Evolutionary conservation across 2,888 invertebrate genomes (phyloP).

Genomic region (Tipula lateralis): DNA sequence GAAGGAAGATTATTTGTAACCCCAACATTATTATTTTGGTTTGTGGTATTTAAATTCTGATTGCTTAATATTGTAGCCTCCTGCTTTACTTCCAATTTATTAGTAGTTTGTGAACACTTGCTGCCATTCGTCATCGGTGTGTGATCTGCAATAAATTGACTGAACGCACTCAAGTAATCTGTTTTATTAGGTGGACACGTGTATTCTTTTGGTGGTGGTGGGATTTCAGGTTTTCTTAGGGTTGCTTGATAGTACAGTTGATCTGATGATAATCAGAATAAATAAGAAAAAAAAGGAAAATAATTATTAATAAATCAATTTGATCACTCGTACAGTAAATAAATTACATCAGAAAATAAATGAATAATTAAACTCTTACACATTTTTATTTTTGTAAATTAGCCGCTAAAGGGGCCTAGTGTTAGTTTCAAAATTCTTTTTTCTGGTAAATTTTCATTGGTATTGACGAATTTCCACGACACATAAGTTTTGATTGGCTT

Average conservation of each 20-base stretch:
- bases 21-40: neutral
- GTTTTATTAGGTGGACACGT: neutral
- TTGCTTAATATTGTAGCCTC: neutral
- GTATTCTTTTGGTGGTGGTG: neutral
- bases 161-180: neutral
- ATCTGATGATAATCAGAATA: neutral
- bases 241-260: neutral
- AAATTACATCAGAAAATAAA: neutral
- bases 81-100: neutral
- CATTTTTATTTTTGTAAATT: neutral
- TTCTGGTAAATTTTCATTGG: conserved; percentile 24
- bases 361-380: neutral
- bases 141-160: neutral
- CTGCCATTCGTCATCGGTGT: neutral
- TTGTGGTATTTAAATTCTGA: neutral
- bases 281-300: neutral
- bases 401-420: neutral
- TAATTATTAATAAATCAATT: neutral
- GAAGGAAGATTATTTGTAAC: neutral
- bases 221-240: neutral
- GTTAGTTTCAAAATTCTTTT: neutral
- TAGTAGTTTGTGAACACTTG: neutral
- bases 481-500: conserved; percentile 1
- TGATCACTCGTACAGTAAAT: neutral
- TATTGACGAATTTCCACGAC: conserved; percentile 19